Evolutionary conservation across 2,888 invertebrate genomes (phyloP), one percentile per base, ranked within the genome.

Genomic region (Noctua janthe): DNA sequence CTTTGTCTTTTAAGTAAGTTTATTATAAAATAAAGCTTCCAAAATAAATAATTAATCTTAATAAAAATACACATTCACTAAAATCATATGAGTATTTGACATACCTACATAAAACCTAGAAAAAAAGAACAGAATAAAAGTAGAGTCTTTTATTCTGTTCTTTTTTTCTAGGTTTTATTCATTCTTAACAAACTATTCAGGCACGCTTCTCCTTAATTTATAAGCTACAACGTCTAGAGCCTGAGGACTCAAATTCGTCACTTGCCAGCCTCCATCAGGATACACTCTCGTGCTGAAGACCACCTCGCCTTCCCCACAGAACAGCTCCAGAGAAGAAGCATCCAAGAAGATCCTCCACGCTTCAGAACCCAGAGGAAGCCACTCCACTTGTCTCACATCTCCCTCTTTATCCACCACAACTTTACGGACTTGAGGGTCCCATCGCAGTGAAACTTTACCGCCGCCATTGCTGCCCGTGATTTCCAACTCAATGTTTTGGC

Each of bases 251-350:
- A 15, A 20, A 54, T 82, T 82, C 0, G 20, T 94, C 2, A 96
- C 82, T n/a, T 82, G 91, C 96, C 96, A 96, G 17, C 92, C 92
- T 3, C 96, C 96, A 3, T 94, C 90, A 47, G 96, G 95, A 78
- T 91, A 96, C 1, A 94, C 91, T 23, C 96, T 92, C 43, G 92
- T 94, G 81, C 96, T 97, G 84, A 97, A 96, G 2, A 97, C 96
- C 1, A 95, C 96, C 80, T 97, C 96, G 0, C 97, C 97, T 82
- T 95, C 95, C 0, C 97, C 96, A 75, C 96, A 97, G 90, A 97
- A 97, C 47, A 96, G 84, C 80, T 97, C 96, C 66, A 97, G 54
- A 2, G 96, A 96, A 89, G 96, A 96, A 1, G 96, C 92, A 74
- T 97, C 97, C 3, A 97, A 82, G 88, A 96, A 96, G 1, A 97